Base-by-base conservation (phyloP, 1,140 invertebrate species). In the Trachelipus rathkii region DNA sequence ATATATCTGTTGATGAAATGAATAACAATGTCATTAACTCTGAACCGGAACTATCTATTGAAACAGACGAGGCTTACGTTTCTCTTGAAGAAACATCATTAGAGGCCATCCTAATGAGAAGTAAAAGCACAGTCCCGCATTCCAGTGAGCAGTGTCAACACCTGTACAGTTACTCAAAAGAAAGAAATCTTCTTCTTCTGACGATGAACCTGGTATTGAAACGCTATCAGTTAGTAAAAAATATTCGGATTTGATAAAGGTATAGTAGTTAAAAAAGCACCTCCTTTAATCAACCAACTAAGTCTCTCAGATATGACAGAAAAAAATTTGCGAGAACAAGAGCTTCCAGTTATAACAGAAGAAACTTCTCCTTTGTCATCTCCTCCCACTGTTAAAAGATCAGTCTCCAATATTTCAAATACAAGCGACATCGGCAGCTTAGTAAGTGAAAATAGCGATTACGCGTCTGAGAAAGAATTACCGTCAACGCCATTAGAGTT, bases 381-480 rank as follows among this genome's bases (percentile, higher is more conserved):
- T 13, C 50, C 50, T 15, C 50, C 50, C 11, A 75, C 74, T 15
- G 78, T 77, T 33, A 45, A 53, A 10, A 67, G 80, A n/a, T 81
- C 80, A 8, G 19, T 60, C 8, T 60, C 50, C 4, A 60, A 60
- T 60, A 60, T 60, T 8, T 60, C 50, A 60, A 60, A 60, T 60
- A 81, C 77, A 53, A 81, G 80, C 45, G 80, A 81, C 74, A 75
- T 81, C n/a, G 80, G 80, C 24, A 78, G 80, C 50, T 77, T 78
- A 71, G 33, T 81, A 13, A 78, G 80, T 23, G 80, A 81, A 66
- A 77, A 71, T 60, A 81, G 77, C 33, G 80, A 81, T 73, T 72
- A 53, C 9, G 76, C 73, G 5, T 74, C 73, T 60, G 80, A 81
- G 19, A 73, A 78, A 13, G 75, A 33, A 19, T 11, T 70, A 45